Evolutionary conservation across 2,888 invertebrate genomes (phyloP).

Genomic region (Folsomia candida): DNA sequence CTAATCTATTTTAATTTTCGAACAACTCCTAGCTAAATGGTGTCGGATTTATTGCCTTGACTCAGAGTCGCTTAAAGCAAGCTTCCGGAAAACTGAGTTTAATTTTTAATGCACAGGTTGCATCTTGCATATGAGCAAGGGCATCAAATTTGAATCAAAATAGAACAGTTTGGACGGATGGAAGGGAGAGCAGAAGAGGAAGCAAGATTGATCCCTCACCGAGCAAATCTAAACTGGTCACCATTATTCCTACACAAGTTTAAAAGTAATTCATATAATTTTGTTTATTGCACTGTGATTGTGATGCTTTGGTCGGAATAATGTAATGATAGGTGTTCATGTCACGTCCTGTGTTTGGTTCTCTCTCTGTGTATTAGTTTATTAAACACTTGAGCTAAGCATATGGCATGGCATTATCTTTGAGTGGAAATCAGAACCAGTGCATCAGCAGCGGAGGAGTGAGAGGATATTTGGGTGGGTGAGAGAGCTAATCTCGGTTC

Average conservation of each 20-base stretch:
- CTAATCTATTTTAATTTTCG: background rate
- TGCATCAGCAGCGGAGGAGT: too few species aligned
- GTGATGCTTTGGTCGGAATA: background rate
- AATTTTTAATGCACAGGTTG: too few species aligned
- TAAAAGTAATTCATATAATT: background rate
- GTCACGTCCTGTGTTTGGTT: slow-evolving; percentile 14
- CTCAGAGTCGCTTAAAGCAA: background rate
- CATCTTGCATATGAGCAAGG: too few species aligned
- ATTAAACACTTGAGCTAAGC: slow-evolving; percentile 3
- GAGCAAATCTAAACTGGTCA: slow-evolving; percentile 8
- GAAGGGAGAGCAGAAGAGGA: background rate
- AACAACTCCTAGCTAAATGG: background rate
- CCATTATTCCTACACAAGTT: background rate
- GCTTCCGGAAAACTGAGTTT: background rate
- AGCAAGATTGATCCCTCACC: slow-evolving; percentile 8
- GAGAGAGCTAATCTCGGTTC: background rate
- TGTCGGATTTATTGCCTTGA: background rate
- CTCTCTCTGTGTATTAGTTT: slow-evolving; percentile 2
- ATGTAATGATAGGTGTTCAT: slow-evolving; percentile 17
- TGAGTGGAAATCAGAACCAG: background rate
- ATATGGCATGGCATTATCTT: slow-evolving; percentile 8
- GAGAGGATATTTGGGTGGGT: slow-evolving; percentile 4
- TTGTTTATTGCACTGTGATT: background rate
- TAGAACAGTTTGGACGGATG: background rate
- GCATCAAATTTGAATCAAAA: background rate